Conservation (phyloP, 2,113 vertebrate species). For the Chroicocephalus ridibundus region DNA sequence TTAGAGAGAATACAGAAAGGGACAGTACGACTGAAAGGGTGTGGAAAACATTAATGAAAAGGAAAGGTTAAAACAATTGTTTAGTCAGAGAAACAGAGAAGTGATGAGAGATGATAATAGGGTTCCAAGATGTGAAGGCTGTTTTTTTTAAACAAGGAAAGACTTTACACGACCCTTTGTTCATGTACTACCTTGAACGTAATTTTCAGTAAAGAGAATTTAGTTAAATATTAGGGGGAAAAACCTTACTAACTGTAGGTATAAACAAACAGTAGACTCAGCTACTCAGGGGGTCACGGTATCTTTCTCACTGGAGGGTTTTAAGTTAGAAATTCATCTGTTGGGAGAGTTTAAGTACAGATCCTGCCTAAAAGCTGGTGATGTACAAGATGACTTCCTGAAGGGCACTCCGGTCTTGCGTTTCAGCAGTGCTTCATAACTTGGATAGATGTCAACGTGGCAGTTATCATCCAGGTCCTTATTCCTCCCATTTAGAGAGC, state of each 20-base stretch:
- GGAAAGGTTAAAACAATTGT: not conserved
- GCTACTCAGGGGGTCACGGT: not conserved
- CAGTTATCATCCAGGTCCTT: not conserved
- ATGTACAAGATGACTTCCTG: not conserved
- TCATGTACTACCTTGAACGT: fast-evolving
- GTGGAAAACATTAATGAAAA: not conserved
- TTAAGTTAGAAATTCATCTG: not conserved
- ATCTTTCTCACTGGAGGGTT: not conserved
- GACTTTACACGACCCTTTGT: not conserved
- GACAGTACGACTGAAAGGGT: not conserved
- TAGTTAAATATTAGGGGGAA: not conserved
- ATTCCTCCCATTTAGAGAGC: not conserved
- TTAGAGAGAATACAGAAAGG: not conserved
- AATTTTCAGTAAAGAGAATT: not conserved
- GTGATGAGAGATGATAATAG: fast-evolving
- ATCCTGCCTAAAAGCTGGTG: not conserved
- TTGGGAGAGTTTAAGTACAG: not conserved
- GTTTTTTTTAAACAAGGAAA: not conserved
- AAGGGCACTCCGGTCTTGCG: not conserved
- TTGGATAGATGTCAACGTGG: not conserved
- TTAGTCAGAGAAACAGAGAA: not conserved
- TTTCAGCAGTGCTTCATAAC: not conserved
- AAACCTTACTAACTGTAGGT: not conserved
- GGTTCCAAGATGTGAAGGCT: not conserved
- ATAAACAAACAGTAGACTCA: not conserved